Base-by-base conservation (phyloP, 1,140 invertebrate species). In the Drosophila fuyamai region DNA sequence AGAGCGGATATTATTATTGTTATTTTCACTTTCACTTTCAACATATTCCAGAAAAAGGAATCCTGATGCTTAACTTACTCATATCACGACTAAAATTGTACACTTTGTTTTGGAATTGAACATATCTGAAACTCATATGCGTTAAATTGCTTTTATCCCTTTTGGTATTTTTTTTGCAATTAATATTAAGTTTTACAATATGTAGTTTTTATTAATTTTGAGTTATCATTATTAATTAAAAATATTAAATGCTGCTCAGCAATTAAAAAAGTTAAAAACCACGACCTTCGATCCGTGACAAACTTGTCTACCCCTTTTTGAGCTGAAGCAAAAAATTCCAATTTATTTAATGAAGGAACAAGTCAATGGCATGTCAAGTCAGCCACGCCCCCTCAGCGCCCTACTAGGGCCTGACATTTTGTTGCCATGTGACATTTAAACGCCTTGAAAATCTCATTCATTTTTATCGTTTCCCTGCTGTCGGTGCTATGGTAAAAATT, bases 381-480 rank as follows among this genome's bases (percentile, higher is more conserved):
- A 7, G 67, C 53, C 61, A 67, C 61, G 41, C 41, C 51, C 40
- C n/a, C 35, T 16, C 5, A 23, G 8, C 40, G 36, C 36, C 56
- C 38, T 40, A 27, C 41, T 35, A 40, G 23, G 35, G 62, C 23
- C 48, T 27, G 23, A 23, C 38, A 36, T 44, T 27, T 40, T 43
- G 65, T 59, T 29, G 66, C 48, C 71, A 62, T 66, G 59, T 36
- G 43, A 55, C 73, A 77, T 80, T 80, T 77, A 85, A 85, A 71
- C 81, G 81, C 81, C 81, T 85, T 85, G 43, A 77, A 85, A 85
- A 78, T 81, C 77, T 78, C 81, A 81, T 85, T 85, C 76, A 68
- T 63, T 86, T 73, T 66, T 72, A 67, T 61, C 40, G 60, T 44
- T 46, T 65, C 27, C 16, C 23, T 40, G 10, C 29, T 56, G 29